Conservation (phyloP, 2,797 vertebrate genomes). For the Oceanodroma leucorhoa region DNA sequence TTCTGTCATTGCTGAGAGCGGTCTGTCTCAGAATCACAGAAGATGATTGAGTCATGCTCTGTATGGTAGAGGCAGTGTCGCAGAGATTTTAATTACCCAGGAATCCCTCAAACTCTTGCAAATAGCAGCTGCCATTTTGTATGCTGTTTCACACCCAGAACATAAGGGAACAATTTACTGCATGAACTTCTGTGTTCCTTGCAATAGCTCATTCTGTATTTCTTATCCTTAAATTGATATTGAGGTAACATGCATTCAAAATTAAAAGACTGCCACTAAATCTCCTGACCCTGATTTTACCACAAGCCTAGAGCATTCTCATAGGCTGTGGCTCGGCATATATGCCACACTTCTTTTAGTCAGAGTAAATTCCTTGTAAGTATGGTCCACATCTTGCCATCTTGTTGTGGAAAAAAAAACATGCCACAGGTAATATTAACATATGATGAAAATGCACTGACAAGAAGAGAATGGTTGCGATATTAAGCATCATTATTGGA, state of each 20-base stretch:
- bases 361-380: not conserved
- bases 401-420: not conserved
- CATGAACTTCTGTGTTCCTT: not conserved
- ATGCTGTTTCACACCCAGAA: not conserved
- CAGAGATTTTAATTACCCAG: not conserved
- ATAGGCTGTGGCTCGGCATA: not conserved
- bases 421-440: not conserved
- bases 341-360: not conserved
- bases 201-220: not conserved
- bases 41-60: not conserved
- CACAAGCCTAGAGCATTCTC: not conserved
- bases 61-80: not conserved
- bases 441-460: not conserved
- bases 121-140: not conserved
- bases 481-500: not conserved
- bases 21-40: not conserved
- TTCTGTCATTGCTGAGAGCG: not conserved
- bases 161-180: not conserved
- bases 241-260: not conserved
- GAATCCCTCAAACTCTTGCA: not conserved
- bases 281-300: not conserved
- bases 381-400: not conserved
- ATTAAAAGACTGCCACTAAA: not conserved
- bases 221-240: not conserved
- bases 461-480: not conserved